Base-by-base conservation (phyloP, 2,888 invertebrate genomes). In the Phyllotreta cruciferae region DNA sequence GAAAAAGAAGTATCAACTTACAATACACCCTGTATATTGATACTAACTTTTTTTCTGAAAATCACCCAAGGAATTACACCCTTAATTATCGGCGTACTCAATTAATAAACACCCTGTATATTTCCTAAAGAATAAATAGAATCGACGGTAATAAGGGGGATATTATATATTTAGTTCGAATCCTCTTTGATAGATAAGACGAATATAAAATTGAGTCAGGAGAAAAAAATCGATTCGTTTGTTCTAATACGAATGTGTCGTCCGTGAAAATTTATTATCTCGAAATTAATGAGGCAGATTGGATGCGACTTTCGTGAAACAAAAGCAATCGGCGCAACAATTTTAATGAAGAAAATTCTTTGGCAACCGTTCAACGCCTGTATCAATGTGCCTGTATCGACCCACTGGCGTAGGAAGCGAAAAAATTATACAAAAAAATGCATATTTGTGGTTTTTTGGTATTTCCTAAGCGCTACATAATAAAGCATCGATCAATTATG, bases 301-400 rank as follows among this genome's bases (percentile, higher is more conserved):
- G 70, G 64, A 73, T 71, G 70, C 67, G 72, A 71, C 66, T 68
- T 54, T 49, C 11, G 62, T 62, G 66, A 66, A 72, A 71, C 71
- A 68, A 70, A 72, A 73, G 72, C 71, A 73, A 73, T 73, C 71
- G 64, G 62, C 66, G 54, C 54, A 71, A 71, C 70, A 66, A 73
- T 74, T 74, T 74, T 74, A 74, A 74, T 73, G 73, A 74, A 73
- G 70, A 71, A 72, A 74, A 74, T 73, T 73, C 70, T 66, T 68
- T 74, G 73, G 74, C 74, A 72, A 57, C 9, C 35, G 45, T 52
- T 74, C 73, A 73, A 73, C 66, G 47, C 60, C 49, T 56, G 67
- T 60, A 62, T 70, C 68, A 68, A 68, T 60, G 62, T 41, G 13
- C 50, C 14, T 50, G 2, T 47, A 47, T 24, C 24, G 9, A 44